Evolutionary conservation across 2,113 vertebrate species (phyloP).

Genomic region (Melanocharis versteri): DNA sequence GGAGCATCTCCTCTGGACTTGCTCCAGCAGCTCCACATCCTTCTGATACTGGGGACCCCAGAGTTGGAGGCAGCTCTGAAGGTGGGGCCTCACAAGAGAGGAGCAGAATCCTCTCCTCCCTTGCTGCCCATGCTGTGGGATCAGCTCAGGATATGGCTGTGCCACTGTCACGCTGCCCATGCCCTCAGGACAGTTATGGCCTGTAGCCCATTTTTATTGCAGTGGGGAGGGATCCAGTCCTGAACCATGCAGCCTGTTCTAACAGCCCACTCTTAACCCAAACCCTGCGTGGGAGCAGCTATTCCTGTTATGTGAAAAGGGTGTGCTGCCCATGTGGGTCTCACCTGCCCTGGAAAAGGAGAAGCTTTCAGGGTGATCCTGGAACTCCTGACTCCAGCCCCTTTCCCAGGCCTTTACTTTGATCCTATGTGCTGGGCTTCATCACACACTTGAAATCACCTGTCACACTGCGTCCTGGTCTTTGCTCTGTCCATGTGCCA

Average conservation of each 20-base stretch:
- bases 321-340: not conserved
- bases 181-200: accelerated
- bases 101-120: not conserved
- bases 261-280: not conserved
- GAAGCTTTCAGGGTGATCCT: not conserved
- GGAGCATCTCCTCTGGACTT: not conserved
- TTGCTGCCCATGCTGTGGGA: not conserved
- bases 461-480: accelerated
- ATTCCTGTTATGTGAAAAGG: not conserved
- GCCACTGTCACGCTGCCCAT: accelerated
- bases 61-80: not conserved
- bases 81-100: not conserved
- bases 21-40: not conserved
- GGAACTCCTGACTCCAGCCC: not conserved
- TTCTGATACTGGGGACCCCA: not conserved
- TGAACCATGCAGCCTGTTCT: not conserved
- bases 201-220: not conserved
- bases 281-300: not conserved
- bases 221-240: not conserved
- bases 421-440: not conserved
- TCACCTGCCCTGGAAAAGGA: not conserved
- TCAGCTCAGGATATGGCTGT: not conserved
- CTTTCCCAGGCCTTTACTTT: not conserved
- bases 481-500: not conserved
- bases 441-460: not conserved